phyloP scores from a whole-genome alignment of 1,140 invertebrate species.

The Cheumatopsyche charites region DNA sequence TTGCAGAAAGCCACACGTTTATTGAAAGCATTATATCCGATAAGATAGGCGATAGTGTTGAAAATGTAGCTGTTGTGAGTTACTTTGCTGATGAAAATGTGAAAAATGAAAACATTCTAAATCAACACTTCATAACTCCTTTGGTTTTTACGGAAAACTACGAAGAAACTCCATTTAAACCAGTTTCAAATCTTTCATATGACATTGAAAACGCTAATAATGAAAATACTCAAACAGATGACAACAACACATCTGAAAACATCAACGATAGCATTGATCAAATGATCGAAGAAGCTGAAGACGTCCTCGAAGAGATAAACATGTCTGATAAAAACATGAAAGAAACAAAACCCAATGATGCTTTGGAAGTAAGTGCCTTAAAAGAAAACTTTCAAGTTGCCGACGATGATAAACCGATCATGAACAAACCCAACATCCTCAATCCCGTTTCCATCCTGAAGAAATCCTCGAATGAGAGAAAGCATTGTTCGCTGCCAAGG shows the following conservation, averaged over 20 bases:
- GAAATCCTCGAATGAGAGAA: constrained; percentile 10
- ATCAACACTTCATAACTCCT: not conserved
- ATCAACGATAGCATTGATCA: not conserved
- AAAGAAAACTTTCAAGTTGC: not conserved
- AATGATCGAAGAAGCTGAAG: constrained; percentile 28
- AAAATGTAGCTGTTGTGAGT: not conserved
- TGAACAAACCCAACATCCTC: not conserved
- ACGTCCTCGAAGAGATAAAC: constrained; percentile 9
- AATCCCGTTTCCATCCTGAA: constrained; percentile 43
- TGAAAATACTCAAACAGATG: not conserved
- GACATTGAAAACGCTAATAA: not conserved
- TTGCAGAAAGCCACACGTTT: not conserved
- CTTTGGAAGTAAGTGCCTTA: constrained; percentile 31
- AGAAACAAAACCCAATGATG: not conserved
- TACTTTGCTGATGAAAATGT: not conserved
- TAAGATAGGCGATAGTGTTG: not conserved
- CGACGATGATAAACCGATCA: not conserved
- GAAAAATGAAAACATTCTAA: not conserved
- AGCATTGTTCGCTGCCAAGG: constrained; percentile 32
- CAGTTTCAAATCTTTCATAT: not conserved
- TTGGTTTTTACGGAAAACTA: not conserved
- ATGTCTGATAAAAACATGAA: not conserved
- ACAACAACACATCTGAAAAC: not conserved
- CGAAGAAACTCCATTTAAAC: not conserved
- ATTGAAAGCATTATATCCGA: not conserved